A percentile compares a stretch with the other conserved stretches of the same genome.
Conservation (phyloP, 2,888 invertebrate genomes). For the Yponomeuta malinellus region DNA sequence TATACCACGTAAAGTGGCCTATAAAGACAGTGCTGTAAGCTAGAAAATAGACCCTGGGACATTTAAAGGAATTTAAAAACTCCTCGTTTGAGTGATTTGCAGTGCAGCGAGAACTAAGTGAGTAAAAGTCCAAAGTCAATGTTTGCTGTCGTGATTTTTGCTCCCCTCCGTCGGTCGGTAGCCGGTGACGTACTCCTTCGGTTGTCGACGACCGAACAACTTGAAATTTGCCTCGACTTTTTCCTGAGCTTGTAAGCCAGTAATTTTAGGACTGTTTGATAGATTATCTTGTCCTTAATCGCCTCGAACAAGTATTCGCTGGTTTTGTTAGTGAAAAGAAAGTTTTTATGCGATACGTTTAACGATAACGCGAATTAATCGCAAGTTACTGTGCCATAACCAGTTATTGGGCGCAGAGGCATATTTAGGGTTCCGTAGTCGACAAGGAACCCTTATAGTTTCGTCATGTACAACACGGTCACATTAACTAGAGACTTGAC, state of each 20-base stretch:
- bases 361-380: too few species aligned
- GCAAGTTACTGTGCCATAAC: too few species aligned
- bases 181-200: constrained; percentile 43
- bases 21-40: not conserved
- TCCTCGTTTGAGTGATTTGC: constrained; percentile 60
- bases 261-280: constrained; percentile 1
- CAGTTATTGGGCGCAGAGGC: too few species aligned
- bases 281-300: not conserved
- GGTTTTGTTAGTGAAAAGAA: too few species aligned
- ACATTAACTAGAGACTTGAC: too few species aligned
- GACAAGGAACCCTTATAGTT: too few species aligned
- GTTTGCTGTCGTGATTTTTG: constrained; percentile 71
- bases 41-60: constrained; percentile 36
- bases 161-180: constrained; percentile 35
- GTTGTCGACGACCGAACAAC: constrained; percentile 24
- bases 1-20: not conserved
- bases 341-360: too few species aligned
- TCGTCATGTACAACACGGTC: too few species aligned
- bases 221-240: constrained; percentile 26
- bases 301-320: not conserved
- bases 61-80: constrained; percentile 53
- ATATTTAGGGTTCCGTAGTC: too few species aligned
- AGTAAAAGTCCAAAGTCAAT: constrained; percentile 73
- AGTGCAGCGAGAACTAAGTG: constrained; percentile 61
- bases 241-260: constrained; percentile 23